Evolutionary conservation across 2,113 vertebrate species (phyloP), one percentile per base, ranked within the genome.

Genomic region (Ascaphus truei): DNA sequence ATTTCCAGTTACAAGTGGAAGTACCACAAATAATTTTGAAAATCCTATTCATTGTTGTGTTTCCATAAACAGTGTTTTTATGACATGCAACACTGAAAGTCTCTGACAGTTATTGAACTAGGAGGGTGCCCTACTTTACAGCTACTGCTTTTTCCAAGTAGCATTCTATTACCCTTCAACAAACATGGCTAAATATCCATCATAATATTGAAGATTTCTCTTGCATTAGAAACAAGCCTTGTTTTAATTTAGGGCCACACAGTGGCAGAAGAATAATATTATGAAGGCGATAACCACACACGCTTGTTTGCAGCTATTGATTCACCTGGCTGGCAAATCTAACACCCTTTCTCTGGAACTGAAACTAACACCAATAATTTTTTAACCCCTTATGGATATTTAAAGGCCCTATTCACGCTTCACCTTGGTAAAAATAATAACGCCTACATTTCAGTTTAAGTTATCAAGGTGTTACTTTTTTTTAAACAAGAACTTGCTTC

Each of bases 401-500:
- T 63, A 51, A 73, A 74, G 16, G 2, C 18, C 57, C 33, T 58
- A 47, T 58, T 73, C 13, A 39, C 52, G 62, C 9, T 1, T 47
- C 39, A 56, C 10, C 27, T 75, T 69, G 56, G 63, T 68, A 50
- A 36, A 71, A 69, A 71, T 64, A 76, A 63, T 71, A 75, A 74
- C 65, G 65, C 64, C 25, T 50, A 80, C 26, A 73, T 53, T n/a
- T 68, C 67, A 63, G 22, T 18, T 33, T 63, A 79, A 55, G 71
- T 36, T 74, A 66, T 39, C 48, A 58, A 64, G 51, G 26, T 62
- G 29, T 63, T 77, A 45, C 73, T 77, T 83, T 75, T 72, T 76
- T 78, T 74, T 75, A 75, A 58, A 79, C 72, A 78, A 84, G 72
- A 83, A 77, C 69, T 50, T 72, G 51, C 48, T 85, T 81, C 31